Percentiles rank a stretch among this genome's conserved stretches.
Conservation (phyloP, 2,113 vertebrate species). For the Orientallactaga bullata region DNA sequence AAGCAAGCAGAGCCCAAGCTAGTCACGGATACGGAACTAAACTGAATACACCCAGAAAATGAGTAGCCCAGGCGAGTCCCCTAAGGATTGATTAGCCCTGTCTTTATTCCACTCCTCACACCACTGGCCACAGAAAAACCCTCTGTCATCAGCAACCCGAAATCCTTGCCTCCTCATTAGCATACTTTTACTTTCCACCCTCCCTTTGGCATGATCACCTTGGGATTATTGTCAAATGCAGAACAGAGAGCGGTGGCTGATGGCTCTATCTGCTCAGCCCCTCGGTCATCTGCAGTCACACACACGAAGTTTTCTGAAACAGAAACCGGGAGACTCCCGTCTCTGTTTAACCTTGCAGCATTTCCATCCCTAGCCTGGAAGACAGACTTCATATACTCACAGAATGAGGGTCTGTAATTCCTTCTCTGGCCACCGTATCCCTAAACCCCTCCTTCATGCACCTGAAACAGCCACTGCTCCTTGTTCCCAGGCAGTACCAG, state of each 20-base stretch:
- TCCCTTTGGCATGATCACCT: neutral
- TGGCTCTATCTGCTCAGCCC: neutral
- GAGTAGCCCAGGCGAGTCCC: neutral
- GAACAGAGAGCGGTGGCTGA: neutral
- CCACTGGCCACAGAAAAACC: neutral
- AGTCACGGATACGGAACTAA: neutral
- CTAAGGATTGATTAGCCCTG: rapidly evolving
- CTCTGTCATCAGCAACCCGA: neutral
- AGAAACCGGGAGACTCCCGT: neutral
- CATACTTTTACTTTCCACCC: neutral
- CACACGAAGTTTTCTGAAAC: neutral
- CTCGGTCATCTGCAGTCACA: neutral
- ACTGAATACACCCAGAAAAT: neutral
- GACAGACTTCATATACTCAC: neutral
- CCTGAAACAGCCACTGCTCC: neutral
- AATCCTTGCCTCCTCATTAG: neutral
- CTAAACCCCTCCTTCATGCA: neutral
- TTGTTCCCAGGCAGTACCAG: neutral
- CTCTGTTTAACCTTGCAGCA: neutral
- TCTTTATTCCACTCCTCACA: neutral
- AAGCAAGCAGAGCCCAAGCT: neutral
- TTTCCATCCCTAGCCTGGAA: neutral
- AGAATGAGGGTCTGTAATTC: neutral
- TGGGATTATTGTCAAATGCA: neutral
- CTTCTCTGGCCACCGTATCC: neutral